phyloP scores from a whole-genome alignment of 2,888 invertebrate genomes.

The Fragum sueziense region DNA sequence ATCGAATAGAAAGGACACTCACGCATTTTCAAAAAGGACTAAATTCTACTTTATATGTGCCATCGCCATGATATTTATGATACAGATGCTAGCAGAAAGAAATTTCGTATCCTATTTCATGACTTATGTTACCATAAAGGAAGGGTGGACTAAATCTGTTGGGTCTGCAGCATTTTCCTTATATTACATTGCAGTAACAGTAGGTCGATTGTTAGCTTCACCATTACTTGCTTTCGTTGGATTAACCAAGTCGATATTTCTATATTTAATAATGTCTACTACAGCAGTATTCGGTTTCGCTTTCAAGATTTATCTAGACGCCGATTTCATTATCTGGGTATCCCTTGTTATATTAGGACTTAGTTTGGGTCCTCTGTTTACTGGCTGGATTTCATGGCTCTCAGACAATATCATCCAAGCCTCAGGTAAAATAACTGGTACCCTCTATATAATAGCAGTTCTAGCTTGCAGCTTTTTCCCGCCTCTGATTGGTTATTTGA shows the following conservation, averaged over 20 bases:
- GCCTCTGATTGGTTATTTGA: slow-evolving; percentile 3
- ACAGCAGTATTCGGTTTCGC: not conserved
- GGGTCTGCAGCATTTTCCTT: not conserved
- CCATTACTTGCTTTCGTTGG: not conserved
- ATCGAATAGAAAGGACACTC: not conserved
- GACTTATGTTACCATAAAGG: not conserved
- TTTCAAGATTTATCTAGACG: not conserved
- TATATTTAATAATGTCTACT: not conserved
- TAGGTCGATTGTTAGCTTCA: not conserved
- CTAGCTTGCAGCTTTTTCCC: slow-evolving; percentile 1
- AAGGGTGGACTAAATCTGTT: not conserved
- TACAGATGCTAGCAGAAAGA: not conserved
- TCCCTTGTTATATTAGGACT: not conserved
- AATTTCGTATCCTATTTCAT: not conserved
- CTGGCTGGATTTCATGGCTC: slow-evolving; percentile 3
- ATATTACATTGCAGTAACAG: slow-evolving; percentile 2
- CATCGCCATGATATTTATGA: not conserved
- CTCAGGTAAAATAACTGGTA: not conserved
- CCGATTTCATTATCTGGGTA: not conserved
- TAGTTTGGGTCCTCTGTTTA: not conserved
- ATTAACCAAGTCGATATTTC: not conserved
- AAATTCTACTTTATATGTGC: slow-evolving; percentile 1
- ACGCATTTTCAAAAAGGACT: not conserved
- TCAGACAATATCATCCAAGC: not conserved
- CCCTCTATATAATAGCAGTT: not conserved